phyloP scores from a whole-genome alignment of 2,888 invertebrate species.

The Loripinus fragilis region DNA sequence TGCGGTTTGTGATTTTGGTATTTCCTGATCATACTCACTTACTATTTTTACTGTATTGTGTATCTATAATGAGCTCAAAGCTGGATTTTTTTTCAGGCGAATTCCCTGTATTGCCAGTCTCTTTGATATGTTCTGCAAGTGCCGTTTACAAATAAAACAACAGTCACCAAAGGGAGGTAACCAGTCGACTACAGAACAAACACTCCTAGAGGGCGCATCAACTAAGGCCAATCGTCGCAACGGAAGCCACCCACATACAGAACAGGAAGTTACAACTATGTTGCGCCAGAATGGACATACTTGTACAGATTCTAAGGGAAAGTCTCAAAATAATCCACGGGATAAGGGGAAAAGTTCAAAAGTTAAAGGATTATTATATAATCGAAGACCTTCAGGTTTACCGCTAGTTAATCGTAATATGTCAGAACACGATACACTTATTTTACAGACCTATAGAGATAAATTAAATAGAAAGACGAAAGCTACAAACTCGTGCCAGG shows the following conservation, averaged over 20 bases:
- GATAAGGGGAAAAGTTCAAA: not conserved
- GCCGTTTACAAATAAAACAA: constrained; percentile 32
- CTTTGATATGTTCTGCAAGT: constrained; percentile 49
- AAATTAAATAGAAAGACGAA: not conserved
- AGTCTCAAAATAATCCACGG: not conserved
- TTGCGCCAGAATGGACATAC: not conserved
- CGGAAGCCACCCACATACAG: not conserved
- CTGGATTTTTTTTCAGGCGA: constrained; percentile 50
- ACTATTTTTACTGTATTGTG: no score
- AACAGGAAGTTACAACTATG: constrained; percentile 29
- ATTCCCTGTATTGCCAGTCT: constrained; percentile 51
- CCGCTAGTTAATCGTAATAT: constrained; percentile 63
- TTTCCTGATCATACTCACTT: no score
- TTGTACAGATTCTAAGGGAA: not conserved
- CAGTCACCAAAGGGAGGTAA: not conserved
- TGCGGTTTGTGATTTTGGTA: no score
- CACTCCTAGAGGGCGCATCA: constrained; percentile 40
- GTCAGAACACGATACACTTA: constrained; percentile 56
- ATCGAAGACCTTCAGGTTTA: constrained; percentile 65
- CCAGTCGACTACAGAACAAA: constrained; percentile 38
- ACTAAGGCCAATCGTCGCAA: constrained; percentile 14
- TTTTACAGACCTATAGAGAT: constrained; percentile 51
- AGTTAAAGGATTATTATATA: constrained; percentile 21
- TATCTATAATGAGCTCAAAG: no score
- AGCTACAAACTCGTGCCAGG: not conserved